A percentile compares a stretch with the other conserved stretches of the same genome.
Evolutionary conservation across 1,140 invertebrate genomes (phyloP).

Genomic region (Pemphigus obesinymphae): DNA sequence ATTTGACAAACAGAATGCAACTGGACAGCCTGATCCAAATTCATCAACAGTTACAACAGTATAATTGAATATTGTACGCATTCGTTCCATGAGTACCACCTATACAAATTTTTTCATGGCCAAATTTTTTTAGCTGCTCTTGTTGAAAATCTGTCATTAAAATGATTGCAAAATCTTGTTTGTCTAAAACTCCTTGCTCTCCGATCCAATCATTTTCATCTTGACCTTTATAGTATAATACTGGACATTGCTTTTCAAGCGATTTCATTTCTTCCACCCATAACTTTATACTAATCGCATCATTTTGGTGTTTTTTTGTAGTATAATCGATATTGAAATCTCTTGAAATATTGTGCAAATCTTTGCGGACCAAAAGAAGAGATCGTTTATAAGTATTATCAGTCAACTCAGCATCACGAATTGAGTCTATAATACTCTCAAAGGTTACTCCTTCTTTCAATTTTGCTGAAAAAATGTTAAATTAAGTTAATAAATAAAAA

Average conservation of each 20-base stretch:
- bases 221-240: not conserved
- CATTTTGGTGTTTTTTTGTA: no score
- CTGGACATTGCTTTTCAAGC: not conserved
- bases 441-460: no score
- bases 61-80: conserved; percentile 24
- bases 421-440: no score
- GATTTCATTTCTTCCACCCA: conserved; percentile 37
- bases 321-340: no score
- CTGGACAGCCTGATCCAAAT: conserved; percentile 10
- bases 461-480: no score
- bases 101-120: conserved; percentile 27
- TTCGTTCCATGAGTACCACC: conserved; percentile 41
- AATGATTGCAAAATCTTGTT: conserved; percentile 37
- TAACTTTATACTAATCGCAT: not conserved
- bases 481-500: no score
- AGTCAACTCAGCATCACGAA: no score
- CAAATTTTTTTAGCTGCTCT: conserved; percentile 17
- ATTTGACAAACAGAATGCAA: conserved; percentile 42
- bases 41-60: conserved; percentile 42
- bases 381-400: no score
- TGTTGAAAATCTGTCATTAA: conserved; percentile 41
- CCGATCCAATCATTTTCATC: not conserved
- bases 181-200: not conserved
- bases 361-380: no score
- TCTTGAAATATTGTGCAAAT: no score